A percentile compares a stretch with the other conserved stretches of the same genome.
phyloP scores from a whole-genome alignment of 2,797 vertebrate species.

The Oophaga sylvatica region DNA sequence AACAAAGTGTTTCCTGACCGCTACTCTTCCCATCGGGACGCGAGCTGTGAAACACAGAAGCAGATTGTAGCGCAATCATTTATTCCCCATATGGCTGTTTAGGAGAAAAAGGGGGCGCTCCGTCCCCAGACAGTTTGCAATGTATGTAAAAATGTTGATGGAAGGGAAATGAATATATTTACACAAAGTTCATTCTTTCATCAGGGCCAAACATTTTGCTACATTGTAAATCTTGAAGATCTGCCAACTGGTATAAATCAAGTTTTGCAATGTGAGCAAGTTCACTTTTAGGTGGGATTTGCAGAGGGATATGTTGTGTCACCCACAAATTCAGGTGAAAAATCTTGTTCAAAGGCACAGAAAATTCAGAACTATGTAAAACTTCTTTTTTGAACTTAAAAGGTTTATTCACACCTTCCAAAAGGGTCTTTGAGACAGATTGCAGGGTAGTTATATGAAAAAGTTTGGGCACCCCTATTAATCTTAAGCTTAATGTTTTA shows the following conservation, averaged over 20 bases:
- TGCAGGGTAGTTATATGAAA: too few relatives aligned
- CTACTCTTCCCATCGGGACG: constrained; percentile 43
- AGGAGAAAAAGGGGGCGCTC: constrained; percentile 25
- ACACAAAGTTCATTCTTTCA: constrained; percentile 33
- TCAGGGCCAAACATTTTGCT: constrained; percentile 35
- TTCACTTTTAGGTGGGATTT: not conserved
- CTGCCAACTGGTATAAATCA: constrained; percentile 38
- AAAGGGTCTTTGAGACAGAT: too few relatives aligned
- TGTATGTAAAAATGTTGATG: constrained; percentile 52
- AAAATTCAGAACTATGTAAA: not conserved
- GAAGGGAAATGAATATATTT: constrained; percentile 47
- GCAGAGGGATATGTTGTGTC: not conserved
- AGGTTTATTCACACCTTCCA: not conserved
- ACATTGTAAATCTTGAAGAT: constrained; percentile 36
- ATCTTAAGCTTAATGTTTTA: too few relatives aligned
- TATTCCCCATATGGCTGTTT: constrained; percentile 52
- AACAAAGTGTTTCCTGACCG: constrained; percentile 48
- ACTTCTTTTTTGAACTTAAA: not conserved
- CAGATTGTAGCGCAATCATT: constrained; percentile 52
- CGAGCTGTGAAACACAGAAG: constrained; percentile 59
- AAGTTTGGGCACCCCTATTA: too few relatives aligned
- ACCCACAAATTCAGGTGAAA: not conserved
- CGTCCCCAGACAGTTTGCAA: constrained; percentile 52
- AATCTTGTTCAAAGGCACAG: not conserved
- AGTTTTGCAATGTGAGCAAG: constrained; percentile 12